Conservation (phyloP, 1,140 invertebrate genomes). For the Acromyrmex heyeri region DNA sequence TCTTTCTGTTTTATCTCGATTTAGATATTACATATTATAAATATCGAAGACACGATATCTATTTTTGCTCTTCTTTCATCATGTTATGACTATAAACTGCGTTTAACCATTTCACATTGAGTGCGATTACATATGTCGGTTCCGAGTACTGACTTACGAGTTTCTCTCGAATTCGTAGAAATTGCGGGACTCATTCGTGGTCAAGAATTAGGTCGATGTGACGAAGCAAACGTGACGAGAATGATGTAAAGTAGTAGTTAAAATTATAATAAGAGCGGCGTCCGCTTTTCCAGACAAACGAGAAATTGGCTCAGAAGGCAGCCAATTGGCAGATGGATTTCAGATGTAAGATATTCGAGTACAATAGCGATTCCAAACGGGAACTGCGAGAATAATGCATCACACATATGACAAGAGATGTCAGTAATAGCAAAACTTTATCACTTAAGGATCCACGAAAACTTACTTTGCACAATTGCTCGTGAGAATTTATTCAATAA, state of each 20-base stretch:
- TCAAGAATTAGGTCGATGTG: slow-evolving; percentile 40
- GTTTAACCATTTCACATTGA: slow-evolving; percentile 11
- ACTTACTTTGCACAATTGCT: not conserved
- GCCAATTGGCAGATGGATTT: not conserved
- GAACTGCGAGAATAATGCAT: not conserved
- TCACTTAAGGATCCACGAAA: not conserved
- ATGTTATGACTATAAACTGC: not conserved
- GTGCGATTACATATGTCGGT: slow-evolving; percentile 9
- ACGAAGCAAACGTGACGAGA: slow-evolving; percentile 47
- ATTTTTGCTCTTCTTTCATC: not conserved
- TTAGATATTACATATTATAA: not conserved
- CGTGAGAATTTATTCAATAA: not conserved
- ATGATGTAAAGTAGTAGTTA: slow-evolving; percentile 42
- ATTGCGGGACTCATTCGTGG: slow-evolving; percentile 25
- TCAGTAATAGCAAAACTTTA: not conserved
- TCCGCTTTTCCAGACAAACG: slow-evolving; percentile 4
- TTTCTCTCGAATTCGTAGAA: slow-evolving; percentile 50
- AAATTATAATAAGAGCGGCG: slow-evolving; percentile 42
- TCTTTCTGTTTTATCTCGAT: not conserved
- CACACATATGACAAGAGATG: not conserved
- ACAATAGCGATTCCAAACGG: slow-evolving; percentile 10
- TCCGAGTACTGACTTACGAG: slow-evolving; percentile 5
- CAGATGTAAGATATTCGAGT: not conserved
- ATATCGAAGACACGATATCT: not conserved
- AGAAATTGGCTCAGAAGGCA: not conserved